Evolutionary conservation across 2,888 invertebrate genomes (phyloP).

Genomic region (Caenorhabditis plicata): DNA sequence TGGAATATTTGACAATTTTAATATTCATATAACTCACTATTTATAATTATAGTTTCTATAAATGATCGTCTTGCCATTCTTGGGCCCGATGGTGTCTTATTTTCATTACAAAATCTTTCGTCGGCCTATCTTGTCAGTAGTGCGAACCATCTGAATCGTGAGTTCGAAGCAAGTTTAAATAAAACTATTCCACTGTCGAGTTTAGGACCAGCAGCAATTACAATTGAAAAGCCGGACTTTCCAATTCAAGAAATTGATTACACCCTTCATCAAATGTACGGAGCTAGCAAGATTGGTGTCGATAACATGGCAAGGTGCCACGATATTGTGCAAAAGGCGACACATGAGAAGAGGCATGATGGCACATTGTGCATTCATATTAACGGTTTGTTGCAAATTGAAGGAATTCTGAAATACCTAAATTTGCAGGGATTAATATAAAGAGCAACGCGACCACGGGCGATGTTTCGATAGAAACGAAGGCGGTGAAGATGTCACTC

Average conservation of each 20-base stretch:
- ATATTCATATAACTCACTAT: no score
- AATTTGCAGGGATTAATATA: conserved; percentile 67
- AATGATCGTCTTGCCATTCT: conserved; percentile 56
- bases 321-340: conserved; percentile 64
- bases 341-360: conserved; percentile 63
- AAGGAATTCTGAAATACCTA: no score
- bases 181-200: no score
- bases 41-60: conserved; percentile 3
- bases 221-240: conserved; percentile 65
- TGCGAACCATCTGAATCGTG: background rate
- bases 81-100: conserved; percentile 61
- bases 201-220: conserved; percentile 66
- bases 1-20: no score
- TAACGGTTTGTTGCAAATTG: no score
- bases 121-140: conserved; percentile 49
- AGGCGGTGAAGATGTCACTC: conserved; percentile 66
- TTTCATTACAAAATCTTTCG: conserved; percentile 49
- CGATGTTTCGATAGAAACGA: conserved; percentile 66
- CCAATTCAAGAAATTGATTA: conserved; percentile 64
- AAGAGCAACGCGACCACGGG: conserved; percentile 54
- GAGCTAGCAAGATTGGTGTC: conserved; percentile 41
- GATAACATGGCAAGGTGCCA: conserved; percentile 58
- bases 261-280: conserved; percentile 61
- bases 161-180: no score
- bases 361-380: conserved; percentile 65